Evolutionary conservation across 1,140 invertebrate species (phyloP), one percentile per base, ranked within the genome.

Genomic region (Drosophila varians): DNA sequence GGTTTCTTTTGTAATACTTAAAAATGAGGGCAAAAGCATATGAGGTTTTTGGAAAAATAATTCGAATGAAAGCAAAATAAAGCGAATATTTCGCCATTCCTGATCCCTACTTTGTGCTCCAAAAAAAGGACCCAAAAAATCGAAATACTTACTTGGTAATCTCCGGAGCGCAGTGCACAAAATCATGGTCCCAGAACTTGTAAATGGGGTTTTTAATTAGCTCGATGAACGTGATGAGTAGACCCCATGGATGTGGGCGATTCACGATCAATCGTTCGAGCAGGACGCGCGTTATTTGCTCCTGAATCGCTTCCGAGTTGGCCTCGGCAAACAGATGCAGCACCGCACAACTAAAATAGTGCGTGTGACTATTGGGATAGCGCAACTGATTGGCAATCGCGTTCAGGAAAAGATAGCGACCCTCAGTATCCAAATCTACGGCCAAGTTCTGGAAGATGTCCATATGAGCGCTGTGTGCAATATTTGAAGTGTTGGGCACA

Each of bases 361-460:
- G 98, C 1, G 99, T 99, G 92, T 99, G 98, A 77, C 97, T 99
- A 92, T 99, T 99, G 0, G 99, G 99, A 92, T 99, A 99, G 3
- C 99, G 94, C 73, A 99, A 92, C 90, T 99, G 99, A 93, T 99
- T 99, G 19, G 98, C 98, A 73, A 99, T 98, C 0, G 98, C 98
- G 92, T 99, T 99, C 77, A 99, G 93, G 92, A 99, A 99, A 73
- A 99, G 92, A 91, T 99, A 99, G 74, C 95, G 92, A 91, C 98
- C 98, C 92, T 99, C 98, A 9, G 97, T 99, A 91, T 99, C 98
- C 26, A 99, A 94, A 92, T 99, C 97, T 2, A 99, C 98, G 11
- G 97, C 97, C 64, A 99, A 93, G 93, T 99, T 99, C 92, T 99
- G 98, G 93, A 99, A 99, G 61, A 99, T 99, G 89, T 99, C 99